phyloP scores from a whole-genome alignment of 2,113 vertebrate genomes.

The Crypturellus undulatus region DNA sequence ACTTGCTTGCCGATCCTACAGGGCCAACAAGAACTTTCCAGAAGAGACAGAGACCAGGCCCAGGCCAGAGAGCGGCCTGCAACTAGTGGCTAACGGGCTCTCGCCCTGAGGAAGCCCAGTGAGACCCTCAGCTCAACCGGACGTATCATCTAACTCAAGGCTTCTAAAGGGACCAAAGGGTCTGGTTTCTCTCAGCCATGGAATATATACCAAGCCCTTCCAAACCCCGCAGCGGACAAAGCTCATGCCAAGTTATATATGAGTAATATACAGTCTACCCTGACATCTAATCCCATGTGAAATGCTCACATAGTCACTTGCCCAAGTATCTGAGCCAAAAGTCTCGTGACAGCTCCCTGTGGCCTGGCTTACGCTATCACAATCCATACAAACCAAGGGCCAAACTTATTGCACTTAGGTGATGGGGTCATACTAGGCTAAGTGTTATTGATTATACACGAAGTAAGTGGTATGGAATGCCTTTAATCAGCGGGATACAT shows the following conservation, averaged over 20 bases:
- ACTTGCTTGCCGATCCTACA: not conserved
- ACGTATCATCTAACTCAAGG: not conserved
- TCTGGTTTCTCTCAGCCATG: not conserved
- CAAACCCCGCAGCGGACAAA: not conserved
- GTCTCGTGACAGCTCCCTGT: not conserved
- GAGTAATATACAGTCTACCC: not conserved
- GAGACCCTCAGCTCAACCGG: not conserved
- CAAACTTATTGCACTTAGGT: not conserved
- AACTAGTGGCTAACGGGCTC: not conserved
- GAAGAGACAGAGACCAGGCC: not conserved
- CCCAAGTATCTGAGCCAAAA: fast-evolving
- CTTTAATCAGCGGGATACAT: not conserved
- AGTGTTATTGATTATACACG: not conserved
- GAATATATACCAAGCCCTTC: not conserved
- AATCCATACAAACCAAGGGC: not conserved
- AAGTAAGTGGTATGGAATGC: not conserved
- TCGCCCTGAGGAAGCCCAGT: not conserved
- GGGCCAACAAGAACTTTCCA: not conserved
- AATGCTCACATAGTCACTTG: not conserved
- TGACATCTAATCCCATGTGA: not conserved
- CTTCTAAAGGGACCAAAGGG: not conserved
- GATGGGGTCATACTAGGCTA: not conserved
- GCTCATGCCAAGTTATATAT: not conserved
- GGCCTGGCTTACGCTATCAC: not conserved
- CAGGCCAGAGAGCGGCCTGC: not conserved